Evolutionary conservation across 2,888 invertebrate genomes (phyloP), one percentile per base, ranked within the genome.

Genomic region (Apamea monoglypha): DNA sequence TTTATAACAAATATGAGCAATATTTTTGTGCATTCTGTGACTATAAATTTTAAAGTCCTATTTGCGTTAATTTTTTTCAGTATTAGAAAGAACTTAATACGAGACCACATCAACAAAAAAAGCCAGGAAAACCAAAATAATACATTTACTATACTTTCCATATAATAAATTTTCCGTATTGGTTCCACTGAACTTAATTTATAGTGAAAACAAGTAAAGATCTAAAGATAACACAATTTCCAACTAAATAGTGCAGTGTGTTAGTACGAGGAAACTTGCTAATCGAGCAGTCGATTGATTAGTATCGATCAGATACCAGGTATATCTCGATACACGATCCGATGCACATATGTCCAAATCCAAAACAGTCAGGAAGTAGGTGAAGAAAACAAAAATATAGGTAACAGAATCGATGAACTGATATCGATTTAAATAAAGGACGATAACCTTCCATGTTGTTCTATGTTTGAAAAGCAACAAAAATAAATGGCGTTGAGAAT

Each of bases 241-340:
- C n/a, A 67, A 63, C 53, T 70, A 61, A 67, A 66, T 40, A 80
- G 71, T 79, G 63, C 40, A 71, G 66, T 44, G 16, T 61, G 64
- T 71, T 53, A 47, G 21, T 81, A 75, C 80, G 25, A 36, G 70
- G 85, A 84, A 78, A 56, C 56, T 47, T 12, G 21, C 12, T 71
- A 47, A 72, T 68, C 16, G 21, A 82, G 12, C 44, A 70, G 29
- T 59, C 67, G 1, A 63, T 61, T 71, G 66, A 77, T 25, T 36
- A 40, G 14, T 40, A 72, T 82, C 68, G 63, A 72, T 40, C 5
- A 36, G 29, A 67, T 71, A 77, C 67, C 1, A 32, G 21, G 53
- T 40, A 50, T 53, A 77, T 77, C 36, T 21, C 25, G 25, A 71
- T 18, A 63, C 66, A 44, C 14, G 40, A 84, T 66, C 47, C 14